Conservation (phyloP, 2,797 vertebrate species). For the Micropoecilia bifurca region DNA sequence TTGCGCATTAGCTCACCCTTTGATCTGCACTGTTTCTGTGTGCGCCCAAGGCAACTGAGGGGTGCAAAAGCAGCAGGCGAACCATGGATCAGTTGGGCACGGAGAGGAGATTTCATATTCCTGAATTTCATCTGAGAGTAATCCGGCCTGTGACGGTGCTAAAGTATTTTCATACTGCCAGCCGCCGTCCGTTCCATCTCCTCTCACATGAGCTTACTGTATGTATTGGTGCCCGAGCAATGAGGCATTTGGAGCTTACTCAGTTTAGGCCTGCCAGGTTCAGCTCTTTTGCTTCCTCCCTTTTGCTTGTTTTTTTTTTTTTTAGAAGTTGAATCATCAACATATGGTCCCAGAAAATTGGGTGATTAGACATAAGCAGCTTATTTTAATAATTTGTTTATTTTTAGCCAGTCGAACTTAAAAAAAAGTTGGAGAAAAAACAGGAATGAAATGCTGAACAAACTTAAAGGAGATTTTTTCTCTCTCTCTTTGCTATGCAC, state of each 20-base stretch:
- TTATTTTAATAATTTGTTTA: neutral
- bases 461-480: neutral
- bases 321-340: neutral
- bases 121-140: conserved; percentile 46
- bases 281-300: neutral
- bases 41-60: conserved; percentile 23
- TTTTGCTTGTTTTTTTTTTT: neutral
- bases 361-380: neutral
- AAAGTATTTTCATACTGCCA: conserved; percentile 23
- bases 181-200: conserved; percentile 40
- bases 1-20: conserved; percentile 38
- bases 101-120: conserved; percentile 53
- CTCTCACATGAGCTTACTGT: conserved; percentile 29
- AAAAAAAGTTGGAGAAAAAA: neutral
- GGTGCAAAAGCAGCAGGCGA: conserved; percentile 30
- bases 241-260: conserved; percentile 5
- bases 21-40: conserved; percentile 37
- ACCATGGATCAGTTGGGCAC: conserved; percentile 49
- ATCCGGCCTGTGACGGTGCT: conserved; percentile 32
- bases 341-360: neutral
- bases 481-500: neutral
- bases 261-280: neutral
- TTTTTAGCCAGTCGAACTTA: neutral
- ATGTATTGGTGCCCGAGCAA: neutral
- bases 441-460: neutral